Conservation (phyloP, 2,797 vertebrate genomes). For the Anguilla megastoma region DNA sequence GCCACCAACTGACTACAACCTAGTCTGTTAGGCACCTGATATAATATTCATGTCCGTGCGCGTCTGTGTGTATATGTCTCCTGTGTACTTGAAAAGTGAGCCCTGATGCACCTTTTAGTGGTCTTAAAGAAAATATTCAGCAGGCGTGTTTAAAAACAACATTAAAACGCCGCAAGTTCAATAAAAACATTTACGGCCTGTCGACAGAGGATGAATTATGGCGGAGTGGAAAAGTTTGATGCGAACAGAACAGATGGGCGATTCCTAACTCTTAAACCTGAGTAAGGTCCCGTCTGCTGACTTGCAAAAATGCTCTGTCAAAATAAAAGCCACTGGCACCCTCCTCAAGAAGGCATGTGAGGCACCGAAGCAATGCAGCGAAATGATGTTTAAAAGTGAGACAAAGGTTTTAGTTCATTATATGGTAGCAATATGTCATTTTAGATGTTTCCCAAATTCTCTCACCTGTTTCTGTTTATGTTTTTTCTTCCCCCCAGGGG, state of each 20-base stretch:
- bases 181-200: constrained; percentile 17
- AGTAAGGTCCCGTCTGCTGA: background rate
- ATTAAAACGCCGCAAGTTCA: constrained; percentile 10
- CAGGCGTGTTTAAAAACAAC: constrained; percentile 8
- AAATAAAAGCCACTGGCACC: constrained; percentile 13
- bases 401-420: background rate
- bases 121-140: background rate
- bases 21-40: background rate
- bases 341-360: background rate
- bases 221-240: constrained; percentile 8
- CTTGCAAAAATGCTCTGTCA: background rate
- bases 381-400: constrained; percentile 7
- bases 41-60: background rate
- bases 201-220: constrained; percentile 2
- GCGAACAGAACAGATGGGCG: constrained; percentile 7
- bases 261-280: constrained; percentile 1
- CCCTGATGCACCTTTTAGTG: background rate
- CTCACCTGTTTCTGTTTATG: background rate
- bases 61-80: background rate
- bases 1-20: background rate
- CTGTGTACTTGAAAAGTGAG: background rate
- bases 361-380: background rate
- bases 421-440: background rate
- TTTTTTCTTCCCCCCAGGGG: background rate
- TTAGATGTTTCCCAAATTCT: constrained; percentile 1